Conservation (phyloP, 2,888 invertebrate genomes). For the Cancer borealis region DNA sequence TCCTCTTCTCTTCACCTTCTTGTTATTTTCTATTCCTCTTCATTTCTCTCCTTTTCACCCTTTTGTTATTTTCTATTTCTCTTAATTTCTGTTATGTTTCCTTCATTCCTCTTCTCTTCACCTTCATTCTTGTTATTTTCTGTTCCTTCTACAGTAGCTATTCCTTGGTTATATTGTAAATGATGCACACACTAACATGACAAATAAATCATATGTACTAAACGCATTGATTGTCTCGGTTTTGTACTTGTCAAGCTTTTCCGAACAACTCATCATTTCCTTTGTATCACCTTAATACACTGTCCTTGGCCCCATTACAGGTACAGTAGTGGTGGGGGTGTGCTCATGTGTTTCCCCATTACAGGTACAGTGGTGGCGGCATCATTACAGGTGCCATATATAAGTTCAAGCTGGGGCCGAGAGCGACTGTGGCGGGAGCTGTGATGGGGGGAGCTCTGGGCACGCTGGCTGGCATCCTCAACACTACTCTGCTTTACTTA, state of each 20-base stretch:
- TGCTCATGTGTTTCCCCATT: neutral
- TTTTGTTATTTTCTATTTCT: too few species aligned
- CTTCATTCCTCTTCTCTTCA: neutral
- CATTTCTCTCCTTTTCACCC: neutral
- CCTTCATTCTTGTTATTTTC: neutral
- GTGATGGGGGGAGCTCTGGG: conserved; percentile 62
- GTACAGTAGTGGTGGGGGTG: conserved; percentile 49
- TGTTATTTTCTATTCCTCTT: neutral
- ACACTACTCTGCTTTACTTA: conserved; percentile 53
- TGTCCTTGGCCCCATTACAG: neutral
- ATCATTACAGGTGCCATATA: conserved; percentile 53
- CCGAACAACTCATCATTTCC: too few species aligned
- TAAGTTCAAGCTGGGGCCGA: conserved; percentile 66
- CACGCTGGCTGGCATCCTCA: conserved; percentile 57
- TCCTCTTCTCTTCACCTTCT: neutral
- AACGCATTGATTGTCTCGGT: too few species aligned
- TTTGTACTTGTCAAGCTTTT: too few species aligned
- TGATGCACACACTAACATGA: too few species aligned
- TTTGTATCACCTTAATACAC: too few species aligned
- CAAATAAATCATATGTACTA: too few species aligned
- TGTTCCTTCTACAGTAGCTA: neutral
- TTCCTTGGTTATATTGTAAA: neutral
- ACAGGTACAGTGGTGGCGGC: conserved; percentile 61
- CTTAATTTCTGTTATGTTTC: neutral
- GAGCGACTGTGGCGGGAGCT: conserved; percentile 61